phyloP scores from a whole-genome alignment of 2,113 vertebrate genomes.

The Hystrix cristata region DNA sequence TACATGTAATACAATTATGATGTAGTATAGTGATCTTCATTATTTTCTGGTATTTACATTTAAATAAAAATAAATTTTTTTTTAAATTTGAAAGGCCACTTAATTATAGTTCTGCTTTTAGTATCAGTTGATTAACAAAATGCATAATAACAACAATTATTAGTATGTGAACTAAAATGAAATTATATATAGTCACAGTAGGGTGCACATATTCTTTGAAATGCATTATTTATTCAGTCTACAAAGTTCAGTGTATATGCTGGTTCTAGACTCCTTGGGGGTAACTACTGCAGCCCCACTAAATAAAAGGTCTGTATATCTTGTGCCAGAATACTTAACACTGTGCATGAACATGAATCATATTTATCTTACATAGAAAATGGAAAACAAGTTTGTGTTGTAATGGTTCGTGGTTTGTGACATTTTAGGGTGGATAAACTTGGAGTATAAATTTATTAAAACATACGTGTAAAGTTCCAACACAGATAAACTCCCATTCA shows the following conservation, averaged over 20 bases:
- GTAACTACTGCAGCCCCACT: neutral
- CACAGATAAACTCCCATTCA: constrained; percentile 2
- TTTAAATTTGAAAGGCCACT: neutral
- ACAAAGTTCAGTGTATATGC: neutral
- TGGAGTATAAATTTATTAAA: neutral
- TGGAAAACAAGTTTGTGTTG: neutral
- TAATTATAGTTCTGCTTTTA: constrained; percentile 38
- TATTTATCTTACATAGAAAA: constrained; percentile 14
- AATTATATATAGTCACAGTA: constrained; percentile 1
- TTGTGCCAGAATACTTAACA: neutral
- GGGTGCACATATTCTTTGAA: constrained; percentile 16
- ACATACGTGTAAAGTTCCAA: constrained; percentile 37
- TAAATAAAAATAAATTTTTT: neutral
- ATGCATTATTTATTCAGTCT: neutral
- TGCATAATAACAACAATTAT: neutral
- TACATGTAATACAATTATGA: constrained; percentile 18
- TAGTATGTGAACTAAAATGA: constrained; percentile 4
- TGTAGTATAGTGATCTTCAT: constrained; percentile 32
- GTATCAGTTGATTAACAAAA: constrained; percentile 22
- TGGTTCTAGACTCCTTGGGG: neutral
- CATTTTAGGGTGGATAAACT: neutral
- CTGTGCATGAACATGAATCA: neutral
- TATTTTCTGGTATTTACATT: constrained; percentile 53
- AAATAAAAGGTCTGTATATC: constrained; percentile 6
- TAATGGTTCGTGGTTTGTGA: constrained; percentile 4